Evolutionary conservation across 2,888 invertebrate species (phyloP).

Genomic region (Anorthoa munda): DNA sequence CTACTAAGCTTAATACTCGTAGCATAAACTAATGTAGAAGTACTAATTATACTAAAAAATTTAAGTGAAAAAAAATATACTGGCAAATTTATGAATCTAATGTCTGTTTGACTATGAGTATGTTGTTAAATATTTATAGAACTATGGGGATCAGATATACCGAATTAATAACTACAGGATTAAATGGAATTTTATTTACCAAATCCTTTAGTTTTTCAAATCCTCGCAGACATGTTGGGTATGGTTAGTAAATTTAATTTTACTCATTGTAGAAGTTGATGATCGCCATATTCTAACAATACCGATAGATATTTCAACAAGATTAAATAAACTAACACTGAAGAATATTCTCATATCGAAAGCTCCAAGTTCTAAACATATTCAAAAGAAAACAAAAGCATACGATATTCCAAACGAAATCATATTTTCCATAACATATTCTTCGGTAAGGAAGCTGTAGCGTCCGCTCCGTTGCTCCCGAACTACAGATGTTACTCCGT

Average conservation of each 20-base stretch:
- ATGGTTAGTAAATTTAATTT: too few species aligned
- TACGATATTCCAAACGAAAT: constrained; percentile 46
- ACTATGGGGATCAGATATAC: background rate
- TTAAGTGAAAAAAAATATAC: background rate
- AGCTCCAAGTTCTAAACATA: background rate
- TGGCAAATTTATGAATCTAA: background rate
- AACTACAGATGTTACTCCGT: constrained; percentile 71
- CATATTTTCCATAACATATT: constrained; percentile 70
- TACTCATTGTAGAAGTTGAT: too few species aligned
- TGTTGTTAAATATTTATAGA: background rate
- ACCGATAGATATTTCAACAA: background rate
- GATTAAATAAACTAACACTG: too few species aligned
- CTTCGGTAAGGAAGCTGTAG: constrained; percentile 66
- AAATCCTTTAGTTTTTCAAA: too few species aligned
- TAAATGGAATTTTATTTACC: too few species aligned
- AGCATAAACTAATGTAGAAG: too few species aligned
- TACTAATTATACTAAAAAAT: background rate
- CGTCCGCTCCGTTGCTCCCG: constrained; percentile 57
- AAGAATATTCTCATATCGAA: background rate
- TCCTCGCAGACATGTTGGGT: too few species aligned
- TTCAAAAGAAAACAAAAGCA: constrained; percentile 39
- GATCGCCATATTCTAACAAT: too few species aligned
- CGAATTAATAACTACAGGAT: background rate
- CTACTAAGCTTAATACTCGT: too few species aligned
- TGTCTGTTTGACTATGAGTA: background rate